phyloP scores from a whole-genome alignment of 2,797 vertebrate species.

The Fistularia tabacaria region DNA sequence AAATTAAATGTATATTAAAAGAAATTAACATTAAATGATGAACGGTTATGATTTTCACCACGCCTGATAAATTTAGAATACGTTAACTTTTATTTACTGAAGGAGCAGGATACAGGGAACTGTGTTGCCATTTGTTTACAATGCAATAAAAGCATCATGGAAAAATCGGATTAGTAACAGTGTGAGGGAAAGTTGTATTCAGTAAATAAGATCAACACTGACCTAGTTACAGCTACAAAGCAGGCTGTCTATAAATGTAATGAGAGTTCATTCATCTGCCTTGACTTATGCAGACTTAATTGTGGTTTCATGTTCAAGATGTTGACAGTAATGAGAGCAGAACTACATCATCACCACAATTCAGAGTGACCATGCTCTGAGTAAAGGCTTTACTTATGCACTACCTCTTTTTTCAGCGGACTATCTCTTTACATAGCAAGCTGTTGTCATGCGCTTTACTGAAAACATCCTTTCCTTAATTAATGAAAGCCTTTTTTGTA shows the following conservation, averaged over 20 bases:
- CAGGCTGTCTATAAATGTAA: constrained; percentile 18
- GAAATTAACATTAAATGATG: background rate
- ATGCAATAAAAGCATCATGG: constrained; percentile 22
- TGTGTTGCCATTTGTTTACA: constrained; percentile 2
- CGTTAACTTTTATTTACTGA: constrained; percentile 8
- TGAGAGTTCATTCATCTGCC: constrained; percentile 13
- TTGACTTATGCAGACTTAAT: constrained; percentile 23
- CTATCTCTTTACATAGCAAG: background rate
- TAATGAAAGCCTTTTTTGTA: constrained; percentile 47
- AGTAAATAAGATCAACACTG: constrained; percentile 11
- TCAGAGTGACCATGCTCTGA: constrained; percentile 12
- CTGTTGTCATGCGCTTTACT: background rate
- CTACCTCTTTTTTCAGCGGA: background rate
- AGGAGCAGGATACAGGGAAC: constrained; percentile 2
- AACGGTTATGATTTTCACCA: background rate
- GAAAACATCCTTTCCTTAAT: background rate
- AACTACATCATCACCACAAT: constrained; percentile 21
- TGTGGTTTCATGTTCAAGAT: constrained; percentile 32
- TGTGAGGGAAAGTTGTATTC: constrained; percentile 7
- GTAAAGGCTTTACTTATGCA: constrained; percentile 6
- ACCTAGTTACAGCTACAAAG: constrained; percentile 19
- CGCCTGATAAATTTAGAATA: no score
- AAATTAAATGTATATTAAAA: no score
- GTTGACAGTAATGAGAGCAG: constrained; percentile 28
- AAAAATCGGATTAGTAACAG: constrained; percentile 21